These are phyloP conservation scores for Mobula birostris DNA, from an alignment of 2,113 vertebrate genomes.

Conservation along the genomic window DNA sequence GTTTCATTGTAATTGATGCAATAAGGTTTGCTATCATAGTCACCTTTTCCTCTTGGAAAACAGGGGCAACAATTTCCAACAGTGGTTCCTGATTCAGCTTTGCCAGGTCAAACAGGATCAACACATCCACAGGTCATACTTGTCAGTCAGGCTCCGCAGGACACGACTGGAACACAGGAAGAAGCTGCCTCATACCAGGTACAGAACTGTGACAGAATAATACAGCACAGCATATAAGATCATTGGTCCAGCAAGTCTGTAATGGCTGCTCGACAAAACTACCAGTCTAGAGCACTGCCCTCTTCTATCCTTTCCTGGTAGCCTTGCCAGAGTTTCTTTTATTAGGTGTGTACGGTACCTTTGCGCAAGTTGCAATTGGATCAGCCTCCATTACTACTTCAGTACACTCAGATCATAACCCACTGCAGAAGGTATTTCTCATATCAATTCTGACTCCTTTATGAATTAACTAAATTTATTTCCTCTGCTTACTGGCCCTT, in stretches of 20 bases:
- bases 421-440: background rate
- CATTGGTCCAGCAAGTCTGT: background rate
- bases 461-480: too few species aligned
- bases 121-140: slow-evolving; percentile 79
- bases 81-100: slow-evolving; percentile 70
- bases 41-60: background rate
- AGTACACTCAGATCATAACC: background rate
- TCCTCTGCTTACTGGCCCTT: background rate
- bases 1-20: background rate
- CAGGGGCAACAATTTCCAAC: slow-evolving; percentile 81
- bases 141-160: slow-evolving; percentile 73
- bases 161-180: slow-evolving; percentile 9
- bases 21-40: background rate
- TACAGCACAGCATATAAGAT: background rate
- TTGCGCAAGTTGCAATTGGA: background rate
- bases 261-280: background rate
- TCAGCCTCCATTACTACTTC: background rate
- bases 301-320: background rate
- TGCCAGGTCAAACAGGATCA: slow-evolving; percentile 60
- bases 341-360: background rate
- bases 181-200: slow-evolving; percentile 28
- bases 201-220: background rate
- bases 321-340: background rate
- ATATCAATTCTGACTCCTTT: background rate
- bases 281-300: background rate